Conservation (phyloP, 2,113 vertebrate genomes). For the Hystrix cristata region DNA sequence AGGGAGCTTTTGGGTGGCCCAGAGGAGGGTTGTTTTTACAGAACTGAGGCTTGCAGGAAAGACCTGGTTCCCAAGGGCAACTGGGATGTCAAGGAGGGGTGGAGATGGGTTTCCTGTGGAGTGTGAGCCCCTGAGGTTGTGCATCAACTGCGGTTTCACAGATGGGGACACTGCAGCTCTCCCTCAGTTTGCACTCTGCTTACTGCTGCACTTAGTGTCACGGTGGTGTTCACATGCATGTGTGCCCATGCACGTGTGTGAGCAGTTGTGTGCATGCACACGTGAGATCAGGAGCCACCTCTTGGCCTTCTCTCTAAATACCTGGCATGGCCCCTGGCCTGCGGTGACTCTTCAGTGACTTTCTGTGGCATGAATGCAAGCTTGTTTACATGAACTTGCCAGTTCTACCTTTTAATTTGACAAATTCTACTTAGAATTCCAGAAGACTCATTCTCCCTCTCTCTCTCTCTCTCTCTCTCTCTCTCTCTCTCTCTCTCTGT, state of each 20-base stretch:
- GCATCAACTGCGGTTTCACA: background rate
- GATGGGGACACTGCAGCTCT: too few species aligned
- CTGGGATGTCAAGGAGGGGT: background rate
- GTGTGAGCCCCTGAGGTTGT: too few species aligned
- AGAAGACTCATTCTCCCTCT: background rate
- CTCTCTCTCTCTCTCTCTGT: too few species aligned
- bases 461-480: too few species aligned
- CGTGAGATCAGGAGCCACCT: background rate
- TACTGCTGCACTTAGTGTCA: background rate
- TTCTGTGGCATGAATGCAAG: background rate
- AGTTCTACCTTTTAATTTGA: background rate
- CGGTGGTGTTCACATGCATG: fast-evolving
- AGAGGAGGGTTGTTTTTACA: background rate
- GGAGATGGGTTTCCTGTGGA: background rate
- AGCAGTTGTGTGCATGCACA: background rate
- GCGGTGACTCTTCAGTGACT: background rate
- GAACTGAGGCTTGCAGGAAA: background rate
- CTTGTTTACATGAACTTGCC: background rate
- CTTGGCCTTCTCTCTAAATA: fast-evolving
- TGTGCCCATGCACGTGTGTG: fast-evolving
- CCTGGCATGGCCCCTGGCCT: background rate
- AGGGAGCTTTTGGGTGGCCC: background rate
- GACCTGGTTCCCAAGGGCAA: fast-evolving
- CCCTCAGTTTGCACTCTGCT: background rate
- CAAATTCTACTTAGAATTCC: background rate